Conservation (phyloP, 2,888 invertebrate species). For the Hyalella azteca region DNA sequence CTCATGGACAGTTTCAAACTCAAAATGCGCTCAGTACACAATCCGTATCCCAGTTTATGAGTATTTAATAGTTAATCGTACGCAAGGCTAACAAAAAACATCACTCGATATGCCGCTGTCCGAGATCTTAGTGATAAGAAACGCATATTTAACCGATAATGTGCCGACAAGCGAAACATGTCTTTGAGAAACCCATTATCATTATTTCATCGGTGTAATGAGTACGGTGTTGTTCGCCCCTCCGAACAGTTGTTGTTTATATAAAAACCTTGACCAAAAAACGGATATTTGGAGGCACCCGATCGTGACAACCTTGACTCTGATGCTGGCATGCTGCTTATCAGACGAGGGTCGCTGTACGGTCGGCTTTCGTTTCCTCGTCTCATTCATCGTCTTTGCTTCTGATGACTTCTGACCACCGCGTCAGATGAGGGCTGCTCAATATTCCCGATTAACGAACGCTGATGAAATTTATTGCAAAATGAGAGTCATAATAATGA, state of each 20-base stretch:
- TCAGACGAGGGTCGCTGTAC: background rate
- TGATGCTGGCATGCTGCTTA: conserved; percentile 12
- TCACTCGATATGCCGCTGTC: too few relatives aligned
- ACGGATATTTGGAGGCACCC: background rate
- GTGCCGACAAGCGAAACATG: background rate
- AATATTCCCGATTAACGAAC: too few relatives aligned
- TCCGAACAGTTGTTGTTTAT: background rate
- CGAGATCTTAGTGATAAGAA: background rate
- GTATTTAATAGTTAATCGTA: too few relatives aligned
- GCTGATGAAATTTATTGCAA: too few relatives aligned
- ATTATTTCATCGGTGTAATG: background rate
- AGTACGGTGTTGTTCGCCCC: background rate
- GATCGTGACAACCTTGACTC: conserved; percentile 34
- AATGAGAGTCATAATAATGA: too few relatives aligned
- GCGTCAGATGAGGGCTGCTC: too few relatives aligned
- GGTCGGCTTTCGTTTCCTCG: background rate
- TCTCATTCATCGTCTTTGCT: too few relatives aligned
- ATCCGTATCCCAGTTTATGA: too few relatives aligned
- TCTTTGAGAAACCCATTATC: background rate
- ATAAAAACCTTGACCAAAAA: conserved; percentile 3
- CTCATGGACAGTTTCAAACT: too few relatives aligned
- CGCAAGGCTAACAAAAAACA: too few relatives aligned
- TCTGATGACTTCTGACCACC: too few relatives aligned
- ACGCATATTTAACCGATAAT: background rate
- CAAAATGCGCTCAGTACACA: too few relatives aligned